These are phyloP conservation scores for Lasius platythorax DNA, from an alignment of 2,888 invertebrate species.

Conservation along the genomic window DNA sequence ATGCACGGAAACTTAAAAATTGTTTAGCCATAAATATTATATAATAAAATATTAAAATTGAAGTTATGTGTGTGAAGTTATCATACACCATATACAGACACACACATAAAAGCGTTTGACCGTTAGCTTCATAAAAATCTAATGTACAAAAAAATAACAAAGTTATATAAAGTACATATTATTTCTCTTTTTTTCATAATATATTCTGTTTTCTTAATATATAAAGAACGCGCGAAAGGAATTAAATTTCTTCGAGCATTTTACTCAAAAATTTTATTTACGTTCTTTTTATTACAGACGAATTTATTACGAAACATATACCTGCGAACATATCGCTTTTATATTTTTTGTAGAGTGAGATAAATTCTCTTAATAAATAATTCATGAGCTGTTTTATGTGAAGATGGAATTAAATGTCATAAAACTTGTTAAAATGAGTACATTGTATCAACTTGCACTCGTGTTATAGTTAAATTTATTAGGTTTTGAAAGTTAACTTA, in stretches of 20 bases:
- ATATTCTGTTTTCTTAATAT: not conserved
- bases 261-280: not conserved
- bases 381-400: not conserved
- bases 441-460: not conserved
- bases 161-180: not conserved
- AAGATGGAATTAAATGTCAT: not conserved
- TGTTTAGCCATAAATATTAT: not conserved
- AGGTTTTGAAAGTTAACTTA: conserved; percentile 19
- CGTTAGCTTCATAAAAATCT: not conserved
- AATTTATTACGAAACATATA: not conserved
- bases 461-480: conserved; percentile 12
- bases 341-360: not conserved
- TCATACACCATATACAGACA: not conserved
- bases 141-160: not conserved
- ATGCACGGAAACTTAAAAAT: not conserved
- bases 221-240: not conserved
- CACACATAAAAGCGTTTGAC: not conserved
- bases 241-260: not conserved
- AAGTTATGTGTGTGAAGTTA: not conserved
- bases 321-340: not conserved
- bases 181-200: not conserved
- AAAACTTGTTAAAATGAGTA: not conserved
- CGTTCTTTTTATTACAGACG: not conserved
- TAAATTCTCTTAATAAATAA: not conserved
- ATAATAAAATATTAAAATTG: not conserved